Conservation (phyloP, 2,113 vertebrate genomes). For the Mirza zaza region DNA sequence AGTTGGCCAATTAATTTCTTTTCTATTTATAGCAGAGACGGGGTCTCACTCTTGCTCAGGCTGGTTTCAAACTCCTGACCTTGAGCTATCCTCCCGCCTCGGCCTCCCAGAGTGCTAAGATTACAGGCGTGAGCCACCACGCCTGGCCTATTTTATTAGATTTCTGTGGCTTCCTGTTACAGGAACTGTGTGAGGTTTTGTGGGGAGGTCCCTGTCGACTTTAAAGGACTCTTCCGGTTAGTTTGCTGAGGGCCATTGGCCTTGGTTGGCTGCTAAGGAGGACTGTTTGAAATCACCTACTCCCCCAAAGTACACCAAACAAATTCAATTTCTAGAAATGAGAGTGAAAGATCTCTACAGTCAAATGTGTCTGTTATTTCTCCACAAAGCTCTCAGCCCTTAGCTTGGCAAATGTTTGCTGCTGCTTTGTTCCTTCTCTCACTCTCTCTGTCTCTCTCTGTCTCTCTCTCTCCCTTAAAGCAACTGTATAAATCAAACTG, state of each 20-base stretch:
- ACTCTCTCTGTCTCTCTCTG: background rate
- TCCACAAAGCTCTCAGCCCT: background rate
- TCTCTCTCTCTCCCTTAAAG: background rate
- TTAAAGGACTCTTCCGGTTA: background rate
- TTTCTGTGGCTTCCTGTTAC: conserved; percentile 33
- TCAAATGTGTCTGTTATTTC: background rate
- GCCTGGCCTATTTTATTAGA: background rate
- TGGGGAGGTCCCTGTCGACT: background rate
- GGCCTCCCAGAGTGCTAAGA: too few species aligned
- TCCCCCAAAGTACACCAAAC: background rate
- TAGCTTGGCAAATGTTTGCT: background rate
- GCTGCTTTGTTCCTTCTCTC: background rate
- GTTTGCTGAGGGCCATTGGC: background rate
- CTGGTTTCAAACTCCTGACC: too few species aligned
- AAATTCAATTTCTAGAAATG: conserved; percentile 24
- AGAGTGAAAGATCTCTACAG: background rate
- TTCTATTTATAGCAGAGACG: too few species aligned
- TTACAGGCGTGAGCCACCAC: too few species aligned
- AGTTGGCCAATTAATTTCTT: too few species aligned
- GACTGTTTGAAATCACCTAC: background rate
- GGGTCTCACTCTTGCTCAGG: too few species aligned
- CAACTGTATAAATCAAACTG: conserved; percentile 33
- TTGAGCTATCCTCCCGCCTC: too few species aligned
- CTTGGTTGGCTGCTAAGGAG: background rate
- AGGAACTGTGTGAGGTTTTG: background rate